Evolutionary conservation across 2,797 vertebrate genomes (phyloP), one percentile per base, ranked within the genome.

Genomic region (Synaphobranchus kaupii): DNA sequence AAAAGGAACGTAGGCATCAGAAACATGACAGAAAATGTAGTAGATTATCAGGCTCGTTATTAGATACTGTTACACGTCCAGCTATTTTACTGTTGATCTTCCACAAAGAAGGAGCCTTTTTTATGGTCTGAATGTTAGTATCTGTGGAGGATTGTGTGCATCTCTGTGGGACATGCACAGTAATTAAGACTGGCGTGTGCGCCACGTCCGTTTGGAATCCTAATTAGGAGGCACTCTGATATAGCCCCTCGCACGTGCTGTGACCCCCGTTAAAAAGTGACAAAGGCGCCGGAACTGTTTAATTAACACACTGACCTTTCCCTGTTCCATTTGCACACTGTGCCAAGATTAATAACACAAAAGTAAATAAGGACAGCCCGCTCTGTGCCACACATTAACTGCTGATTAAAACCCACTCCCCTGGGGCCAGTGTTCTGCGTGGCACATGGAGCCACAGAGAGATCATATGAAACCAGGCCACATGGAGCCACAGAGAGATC

Each of bases 231-330:
- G 50, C 52, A 31, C 39, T 80, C 87, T 86, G 87, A 73, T 54
- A 52, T 39, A 54, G 63, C 78, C 56, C 80, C 63, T 84, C 88
- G 39, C 66, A 68, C 66, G 15, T 25, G 81, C 85, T 63, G 12
- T 39, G 83, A 60, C 85, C 88, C 88, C 86, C 88, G 83, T 89
- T 89, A 85, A 81, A 86, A 89, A 89, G 86, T 87, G 88, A 91
- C 90, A 90, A 54, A 87, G 88, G 84, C 83, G 88, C 76, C 60
- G 34, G 84, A 89, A 88, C 86, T 89, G 88, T 86, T 91, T 92
- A 92, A 92, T 91, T 92, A 92, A 92, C 90, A 91, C 88, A 89
- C 86, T 91, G 91, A 92, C 92, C 92, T 92, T 92, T 89, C 47
- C 48, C 83, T 90, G 76, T 87, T 87, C 89, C 78, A 89, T 90